phyloP scores from a whole-genome alignment of 2,797 vertebrate species.

The Enteromius argenteus region DNA sequence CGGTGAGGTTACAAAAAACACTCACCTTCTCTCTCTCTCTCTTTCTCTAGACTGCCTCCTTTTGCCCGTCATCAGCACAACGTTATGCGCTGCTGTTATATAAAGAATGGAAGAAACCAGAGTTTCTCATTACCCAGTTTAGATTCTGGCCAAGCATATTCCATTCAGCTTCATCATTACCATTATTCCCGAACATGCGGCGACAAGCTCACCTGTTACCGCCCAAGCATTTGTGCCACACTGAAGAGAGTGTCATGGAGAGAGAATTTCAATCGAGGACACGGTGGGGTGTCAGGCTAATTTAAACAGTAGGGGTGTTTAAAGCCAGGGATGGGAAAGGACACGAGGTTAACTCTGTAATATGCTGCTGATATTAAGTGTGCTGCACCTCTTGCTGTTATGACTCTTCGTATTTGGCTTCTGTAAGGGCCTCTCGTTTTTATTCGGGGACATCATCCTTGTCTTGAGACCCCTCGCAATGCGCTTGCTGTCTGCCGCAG shows the following conservation, averaged over 20 bases:
- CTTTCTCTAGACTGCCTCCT: conserved; percentile 9
- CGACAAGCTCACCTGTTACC: conserved; percentile 36
- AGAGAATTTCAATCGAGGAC: conserved; percentile 73
- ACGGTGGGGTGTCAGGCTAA: conserved; percentile 69
- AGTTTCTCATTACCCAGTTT: conserved; percentile 22
- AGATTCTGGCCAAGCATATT: conserved; percentile 17
- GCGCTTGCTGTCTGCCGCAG: conserved; percentile 58
- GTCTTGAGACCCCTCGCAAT: conserved; percentile 53
- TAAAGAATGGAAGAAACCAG: conserved; percentile 20
- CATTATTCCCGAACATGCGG: conserved; percentile 19
- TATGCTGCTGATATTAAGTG: conserved; percentile 68
- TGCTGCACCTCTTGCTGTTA: conserved; percentile 40
- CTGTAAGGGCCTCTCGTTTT: conserved; percentile 25
- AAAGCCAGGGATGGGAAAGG: conserved; percentile 67
- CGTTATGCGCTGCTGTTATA: conserved; percentile 26
- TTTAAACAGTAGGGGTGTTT: conserved; percentile 75
- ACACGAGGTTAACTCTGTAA: conserved; percentile 79
- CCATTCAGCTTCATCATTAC: conserved; percentile 36
- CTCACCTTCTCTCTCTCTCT: conserved; percentile 23
- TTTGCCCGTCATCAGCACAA: conserved; percentile 29
- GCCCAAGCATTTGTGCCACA: conserved; percentile 34
- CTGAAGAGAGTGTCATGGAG: conserved; percentile 61
- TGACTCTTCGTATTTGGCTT: conserved; percentile 60
- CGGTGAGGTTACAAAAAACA: conserved; percentile 33
- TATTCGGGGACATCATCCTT: conserved; percentile 51